A percentile compares a stretch with the other conserved stretches of the same genome.
Conservation (phyloP, 2,888 invertebrate species). For the Griposia aprilina region DNA sequence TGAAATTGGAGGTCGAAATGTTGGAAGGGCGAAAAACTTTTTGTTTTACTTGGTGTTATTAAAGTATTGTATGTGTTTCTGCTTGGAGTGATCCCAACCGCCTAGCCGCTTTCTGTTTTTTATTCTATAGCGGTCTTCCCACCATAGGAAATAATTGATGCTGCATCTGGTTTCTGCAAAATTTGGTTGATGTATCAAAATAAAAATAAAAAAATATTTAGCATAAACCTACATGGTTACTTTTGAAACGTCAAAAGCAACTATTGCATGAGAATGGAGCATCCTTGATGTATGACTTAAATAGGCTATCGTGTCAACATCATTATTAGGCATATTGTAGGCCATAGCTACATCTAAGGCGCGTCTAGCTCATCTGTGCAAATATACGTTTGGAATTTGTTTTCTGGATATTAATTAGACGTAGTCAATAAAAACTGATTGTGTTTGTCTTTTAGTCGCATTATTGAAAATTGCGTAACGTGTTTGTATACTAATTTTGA, state of each 20-base stretch:
- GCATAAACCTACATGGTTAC: no score
- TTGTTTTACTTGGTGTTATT: no score
- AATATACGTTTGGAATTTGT: no score
- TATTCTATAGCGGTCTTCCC: not conserved
- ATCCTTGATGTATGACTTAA: conserved; percentile 29
- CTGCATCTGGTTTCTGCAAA: conserved; percentile 4
- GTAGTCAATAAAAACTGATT: not conserved
- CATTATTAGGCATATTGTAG: conserved; percentile 10
- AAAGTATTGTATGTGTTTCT: no score
- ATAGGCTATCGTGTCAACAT: not conserved
- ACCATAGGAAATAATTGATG: not conserved
- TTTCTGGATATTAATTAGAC: not conserved
- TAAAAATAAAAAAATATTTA: no score
- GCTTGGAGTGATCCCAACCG: no score
- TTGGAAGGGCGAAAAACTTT: no score
- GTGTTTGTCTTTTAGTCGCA: no score
- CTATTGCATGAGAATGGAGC: conserved; percentile 9
- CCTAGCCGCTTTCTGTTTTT: not conserved
- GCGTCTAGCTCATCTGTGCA: not conserved
- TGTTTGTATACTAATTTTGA: no score
- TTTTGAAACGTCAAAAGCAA: not conserved
- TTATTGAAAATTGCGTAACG: not conserved
- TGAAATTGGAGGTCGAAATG: no score
- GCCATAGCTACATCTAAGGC: not conserved
- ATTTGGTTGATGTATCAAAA: no score